These are phyloP conservation scores for Drosophila tani DNA, from an alignment of 1,140 invertebrate genomes.

Conservation along the genomic window DNA sequence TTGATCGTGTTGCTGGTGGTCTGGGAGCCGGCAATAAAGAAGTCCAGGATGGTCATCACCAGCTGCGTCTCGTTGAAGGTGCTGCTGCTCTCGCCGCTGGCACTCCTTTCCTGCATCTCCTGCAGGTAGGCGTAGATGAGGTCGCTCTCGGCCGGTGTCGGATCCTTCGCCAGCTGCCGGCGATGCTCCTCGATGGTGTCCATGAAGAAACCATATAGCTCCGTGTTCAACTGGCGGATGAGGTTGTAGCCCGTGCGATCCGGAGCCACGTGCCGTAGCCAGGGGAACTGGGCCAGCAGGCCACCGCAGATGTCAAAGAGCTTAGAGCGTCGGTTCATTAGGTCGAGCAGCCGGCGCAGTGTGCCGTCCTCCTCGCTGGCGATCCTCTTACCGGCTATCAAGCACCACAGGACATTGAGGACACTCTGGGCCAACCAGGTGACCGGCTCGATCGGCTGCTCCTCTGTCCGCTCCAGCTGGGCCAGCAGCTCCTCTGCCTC, in stretches of 20 bases:
- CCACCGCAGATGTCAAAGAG: constrained; percentile 91
- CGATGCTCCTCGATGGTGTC: constrained; percentile 88
- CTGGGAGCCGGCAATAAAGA: constrained; percentile 90
- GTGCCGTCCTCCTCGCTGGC: constrained; percentile 85
- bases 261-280: constrained; percentile 89
- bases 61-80: constrained; percentile 89
- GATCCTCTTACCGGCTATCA: constrained; percentile 88
- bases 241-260: constrained; percentile 89
- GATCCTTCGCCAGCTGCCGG: constrained; percentile 85
- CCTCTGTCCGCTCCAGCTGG: constrained; percentile 84
- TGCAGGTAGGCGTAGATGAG: constrained; percentile 92
- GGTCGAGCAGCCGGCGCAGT: constrained; percentile 87
- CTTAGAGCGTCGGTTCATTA: constrained; percentile 88
- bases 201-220: constrained; percentile 87
- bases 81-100: constrained; percentile 76
- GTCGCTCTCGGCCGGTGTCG: constrained; percentile 85
- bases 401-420: constrained; percentile 91
- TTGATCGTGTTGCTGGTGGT: constrained; percentile 91
- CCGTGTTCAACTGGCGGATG: constrained; percentile 87
- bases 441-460: constrained; percentile 72
- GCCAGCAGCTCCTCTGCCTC: constrained; percentile 87
- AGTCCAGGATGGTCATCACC: constrained; percentile 89
- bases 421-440: constrained; percentile 87
- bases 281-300: constrained; percentile 88
- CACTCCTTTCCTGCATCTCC: constrained; percentile 87